Conservation (phyloP, 2,797 vertebrate species). For the Caiman crocodilus region DNA sequence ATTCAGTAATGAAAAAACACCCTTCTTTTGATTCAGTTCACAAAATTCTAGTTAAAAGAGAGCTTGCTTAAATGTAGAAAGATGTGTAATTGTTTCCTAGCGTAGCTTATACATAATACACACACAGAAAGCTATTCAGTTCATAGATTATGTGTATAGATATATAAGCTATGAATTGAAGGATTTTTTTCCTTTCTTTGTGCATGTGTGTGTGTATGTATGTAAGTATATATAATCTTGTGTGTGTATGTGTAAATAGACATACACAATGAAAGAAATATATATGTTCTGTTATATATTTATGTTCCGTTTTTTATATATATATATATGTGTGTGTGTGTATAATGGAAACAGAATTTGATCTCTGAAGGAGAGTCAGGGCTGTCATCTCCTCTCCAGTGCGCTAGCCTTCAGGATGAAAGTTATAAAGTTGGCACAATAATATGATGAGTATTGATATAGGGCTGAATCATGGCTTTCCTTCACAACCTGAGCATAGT, state of each 20-base stretch:
- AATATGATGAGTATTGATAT: background rate
- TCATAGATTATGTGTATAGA: no score
- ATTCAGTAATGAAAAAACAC: background rate
- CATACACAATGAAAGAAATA: no score
- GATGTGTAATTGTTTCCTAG: background rate
- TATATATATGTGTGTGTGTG: no score
- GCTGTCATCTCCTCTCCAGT: background rate
- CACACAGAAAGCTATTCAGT: no score
- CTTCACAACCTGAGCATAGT: background rate
- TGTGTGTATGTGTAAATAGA: no score
- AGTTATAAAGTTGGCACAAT: background rate
- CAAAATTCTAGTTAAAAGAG: background rate
- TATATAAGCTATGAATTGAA: no score
- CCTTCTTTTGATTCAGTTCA: background rate
- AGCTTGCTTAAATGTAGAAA: background rate
- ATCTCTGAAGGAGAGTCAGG: background rate
- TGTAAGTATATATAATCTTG: no score
- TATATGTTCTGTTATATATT: no score
- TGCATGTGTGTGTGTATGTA: no score
- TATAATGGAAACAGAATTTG: background rate
- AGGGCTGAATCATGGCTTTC: background rate
- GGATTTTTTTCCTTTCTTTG: no score
- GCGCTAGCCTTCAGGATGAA: no score
- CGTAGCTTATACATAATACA: background rate
- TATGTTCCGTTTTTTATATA: no score